These are phyloP conservation scores for Timema cristinae DNA, from an alignment of 2,888 invertebrate species.

Conservation along the genomic window DNA sequence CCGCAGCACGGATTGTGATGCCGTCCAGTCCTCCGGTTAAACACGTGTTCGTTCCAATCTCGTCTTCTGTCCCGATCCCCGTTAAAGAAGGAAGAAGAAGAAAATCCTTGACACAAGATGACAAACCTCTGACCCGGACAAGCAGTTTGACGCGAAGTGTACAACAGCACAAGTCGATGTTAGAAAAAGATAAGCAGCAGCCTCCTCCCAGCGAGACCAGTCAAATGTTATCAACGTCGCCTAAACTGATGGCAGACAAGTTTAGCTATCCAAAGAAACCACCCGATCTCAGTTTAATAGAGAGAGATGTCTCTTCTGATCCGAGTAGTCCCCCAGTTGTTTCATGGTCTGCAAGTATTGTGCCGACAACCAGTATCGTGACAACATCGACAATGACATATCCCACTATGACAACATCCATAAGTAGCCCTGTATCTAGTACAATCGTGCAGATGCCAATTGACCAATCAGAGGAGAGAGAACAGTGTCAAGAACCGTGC, in stretches of 20 bases:
- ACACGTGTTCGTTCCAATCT: slow-evolving; percentile 18
- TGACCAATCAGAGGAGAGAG: no score
- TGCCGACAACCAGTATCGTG: slow-evolving; percentile 13
- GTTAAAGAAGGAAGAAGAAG: not conserved
- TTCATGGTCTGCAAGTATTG: slow-evolving; percentile 5
- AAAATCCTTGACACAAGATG: not conserved
- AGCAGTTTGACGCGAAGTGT: slow-evolving; percentile 21
- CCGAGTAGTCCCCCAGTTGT: slow-evolving; percentile 2
- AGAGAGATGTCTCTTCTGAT: no score
- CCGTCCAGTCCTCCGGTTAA: slow-evolving; percentile 22
- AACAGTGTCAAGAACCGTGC: no score
- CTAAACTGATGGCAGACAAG: no score
- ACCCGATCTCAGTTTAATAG: no score
- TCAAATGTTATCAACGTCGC: no score
- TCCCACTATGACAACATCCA: not conserved
- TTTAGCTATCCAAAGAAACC: no score
- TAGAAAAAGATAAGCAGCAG: not conserved
- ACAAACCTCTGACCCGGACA: not conserved
- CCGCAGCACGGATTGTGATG: slow-evolving; percentile 19
- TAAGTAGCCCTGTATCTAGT: not conserved
- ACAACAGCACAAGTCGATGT: slow-evolving; percentile 3
- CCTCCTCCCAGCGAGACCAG: no score
- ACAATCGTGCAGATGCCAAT: no score
- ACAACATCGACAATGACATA: slow-evolving; percentile 4
- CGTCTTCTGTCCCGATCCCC: not conserved